Evolutionary conservation across 64 coral and sea anemone species (phyloP).

Genomic region (Pachyseris speciosa): DNA sequence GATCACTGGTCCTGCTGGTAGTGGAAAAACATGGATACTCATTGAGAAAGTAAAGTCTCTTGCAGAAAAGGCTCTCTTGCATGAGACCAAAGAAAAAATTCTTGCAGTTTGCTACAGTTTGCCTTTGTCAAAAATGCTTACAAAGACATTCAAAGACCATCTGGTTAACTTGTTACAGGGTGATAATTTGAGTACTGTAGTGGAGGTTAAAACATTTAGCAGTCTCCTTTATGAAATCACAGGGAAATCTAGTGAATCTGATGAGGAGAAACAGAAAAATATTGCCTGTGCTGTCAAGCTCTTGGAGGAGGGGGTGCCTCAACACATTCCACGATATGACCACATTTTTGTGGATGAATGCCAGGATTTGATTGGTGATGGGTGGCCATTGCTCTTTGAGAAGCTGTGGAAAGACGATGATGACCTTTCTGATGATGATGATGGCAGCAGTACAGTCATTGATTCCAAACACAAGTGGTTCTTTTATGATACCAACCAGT

Average conservation of each 20-base stretch:
- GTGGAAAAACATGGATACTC: slow-evolving; percentile 67
- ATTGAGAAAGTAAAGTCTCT: slow-evolving; percentile 46
- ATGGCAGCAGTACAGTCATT: too few species aligned
- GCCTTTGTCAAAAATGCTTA: not conserved
- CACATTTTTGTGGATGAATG: slow-evolving; percentile 87
- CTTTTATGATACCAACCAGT: slow-evolving; percentile 73
- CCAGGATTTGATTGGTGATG: slow-evolving; percentile 45
- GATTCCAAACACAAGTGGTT: slow-evolving; percentile 50
- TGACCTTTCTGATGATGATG: not conserved
- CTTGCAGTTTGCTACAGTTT: slow-evolving; percentile 65
- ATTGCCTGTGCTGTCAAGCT: not conserved
- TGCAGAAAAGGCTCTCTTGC: not conserved
- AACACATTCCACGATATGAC: slow-evolving; percentile 4
- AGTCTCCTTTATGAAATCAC: slow-evolving; percentile 8
- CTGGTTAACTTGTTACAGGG: not conserved
- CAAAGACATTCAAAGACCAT: not conserved
- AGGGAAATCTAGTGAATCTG: not conserved
- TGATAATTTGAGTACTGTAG: not conserved
- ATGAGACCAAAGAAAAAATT: slow-evolving; percentile 4
- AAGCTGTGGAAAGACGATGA: not conserved
- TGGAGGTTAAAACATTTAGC: slow-evolving; percentile 38
- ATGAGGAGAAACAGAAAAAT: not conserved
- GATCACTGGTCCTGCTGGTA: slow-evolving; percentile 78
- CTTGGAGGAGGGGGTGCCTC: not conserved
- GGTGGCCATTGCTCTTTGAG: slow-evolving; percentile 48